Percentiles rank a stretch among this genome's conserved stretches.
phyloP scores from a whole-genome alignment of 2,888 invertebrate species.

The Acrobasis consociella region DNA sequence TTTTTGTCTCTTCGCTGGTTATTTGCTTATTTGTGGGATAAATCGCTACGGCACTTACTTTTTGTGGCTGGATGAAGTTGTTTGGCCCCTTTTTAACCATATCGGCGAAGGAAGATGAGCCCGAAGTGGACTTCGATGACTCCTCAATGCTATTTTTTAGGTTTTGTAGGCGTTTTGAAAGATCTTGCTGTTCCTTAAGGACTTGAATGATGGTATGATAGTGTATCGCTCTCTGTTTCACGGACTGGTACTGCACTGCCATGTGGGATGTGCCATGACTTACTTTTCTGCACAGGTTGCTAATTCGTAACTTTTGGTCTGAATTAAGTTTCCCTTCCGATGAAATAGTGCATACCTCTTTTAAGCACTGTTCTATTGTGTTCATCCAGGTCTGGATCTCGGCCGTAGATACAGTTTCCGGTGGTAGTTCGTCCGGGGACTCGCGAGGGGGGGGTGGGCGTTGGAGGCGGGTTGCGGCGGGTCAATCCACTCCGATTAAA shows the following conservation, averaged over 20 bases:
- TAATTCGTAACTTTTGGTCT: constrained; percentile 1
- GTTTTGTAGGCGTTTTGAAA: too few relatives aligned
- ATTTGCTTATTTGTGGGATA: not conserved
- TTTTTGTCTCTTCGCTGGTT: not conserved
- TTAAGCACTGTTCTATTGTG: not conserved
- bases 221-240: not conserved
- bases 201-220: not conserved
- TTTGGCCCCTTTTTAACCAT: constrained; percentile 1
- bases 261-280: not conserved
- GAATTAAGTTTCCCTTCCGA: constrained; percentile 5
- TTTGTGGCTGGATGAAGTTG: too few relatives aligned
- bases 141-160: not conserved
- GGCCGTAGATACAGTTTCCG: too few relatives aligned
- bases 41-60: too few relatives aligned
- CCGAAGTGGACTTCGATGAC: not conserved
- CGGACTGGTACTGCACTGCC: not conserved
- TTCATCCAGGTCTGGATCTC: not conserved
- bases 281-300: not conserved
- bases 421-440: too few relatives aligned
- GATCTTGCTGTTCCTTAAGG: not conserved
- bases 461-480: not conserved
- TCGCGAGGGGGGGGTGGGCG: too few relatives aligned
- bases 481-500: too few relatives aligned
- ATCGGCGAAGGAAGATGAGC: not conserved
- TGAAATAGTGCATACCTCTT: constrained; percentile 2